Evolutionary conservation across 2,113 vertebrate species (phyloP).

Genomic region (Recurvirostra avosetta): DNA sequence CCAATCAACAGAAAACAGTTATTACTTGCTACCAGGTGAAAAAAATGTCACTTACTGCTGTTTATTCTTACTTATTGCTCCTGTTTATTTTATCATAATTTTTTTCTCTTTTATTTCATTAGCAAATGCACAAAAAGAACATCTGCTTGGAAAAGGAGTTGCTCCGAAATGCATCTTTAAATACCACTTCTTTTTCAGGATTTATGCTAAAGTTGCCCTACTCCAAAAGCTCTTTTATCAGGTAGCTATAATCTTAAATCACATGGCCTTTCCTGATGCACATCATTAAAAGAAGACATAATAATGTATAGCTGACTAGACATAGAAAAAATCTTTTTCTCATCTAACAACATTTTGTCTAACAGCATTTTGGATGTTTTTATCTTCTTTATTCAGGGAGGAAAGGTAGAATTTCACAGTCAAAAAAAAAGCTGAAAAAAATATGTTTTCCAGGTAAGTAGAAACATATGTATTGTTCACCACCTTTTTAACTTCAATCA

Average conservation of each 20-base stretch:
- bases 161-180: not conserved
- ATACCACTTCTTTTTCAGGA: not conserved
- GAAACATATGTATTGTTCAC: not conserved
- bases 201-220: not conserved
- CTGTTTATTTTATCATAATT: not conserved
- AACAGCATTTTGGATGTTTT: not conserved
- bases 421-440: not conserved
- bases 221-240: not conserved
- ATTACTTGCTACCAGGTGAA: not conserved
- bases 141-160: not conserved
- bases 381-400: not conserved
- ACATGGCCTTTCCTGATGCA: not conserved
- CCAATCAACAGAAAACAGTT: not conserved
- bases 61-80: not conserved
- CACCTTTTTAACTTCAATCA: not conserved
- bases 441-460: not conserved
- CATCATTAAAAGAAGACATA: not conserved
- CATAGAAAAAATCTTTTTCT: not conserved
- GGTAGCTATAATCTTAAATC: not conserved
- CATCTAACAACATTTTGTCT: not conserved
- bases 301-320: not conserved
- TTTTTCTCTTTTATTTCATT: not conserved
- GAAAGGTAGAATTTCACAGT: not conserved
- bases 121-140: not conserved
- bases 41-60: fast-evolving